Conservation (phyloP, 2,888 invertebrate genomes). For the Hemistola chrysoprasaria region DNA sequence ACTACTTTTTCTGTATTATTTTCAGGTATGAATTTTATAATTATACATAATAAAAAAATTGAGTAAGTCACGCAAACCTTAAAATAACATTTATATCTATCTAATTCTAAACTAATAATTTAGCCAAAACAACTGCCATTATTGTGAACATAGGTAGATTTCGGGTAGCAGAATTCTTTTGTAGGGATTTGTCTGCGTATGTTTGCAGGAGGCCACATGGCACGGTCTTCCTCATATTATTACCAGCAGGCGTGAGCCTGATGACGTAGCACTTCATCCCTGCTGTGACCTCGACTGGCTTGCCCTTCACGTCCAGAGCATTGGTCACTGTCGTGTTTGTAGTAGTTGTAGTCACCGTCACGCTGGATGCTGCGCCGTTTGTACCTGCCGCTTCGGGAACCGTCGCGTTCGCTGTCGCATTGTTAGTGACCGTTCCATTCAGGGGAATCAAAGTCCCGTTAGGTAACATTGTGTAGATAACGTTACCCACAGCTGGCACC, state of each 20-base stretch:
- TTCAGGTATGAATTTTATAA: too few species aligned
- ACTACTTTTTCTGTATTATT: too few species aligned
- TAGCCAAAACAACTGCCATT: constrained; percentile 44
- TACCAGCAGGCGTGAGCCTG: constrained; percentile 48
- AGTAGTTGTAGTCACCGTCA: constrained; percentile 50
- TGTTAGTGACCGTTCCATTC: constrained; percentile 33
- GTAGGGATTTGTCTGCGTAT: constrained; percentile 62
- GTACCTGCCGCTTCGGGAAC: constrained; percentile 28
- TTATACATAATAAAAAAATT: not conserved
- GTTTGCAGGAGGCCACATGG: constrained; percentile 64
- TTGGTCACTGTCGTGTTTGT: constrained; percentile 62
- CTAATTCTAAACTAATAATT: constrained; percentile 33
- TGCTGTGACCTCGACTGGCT: constrained; percentile 61
- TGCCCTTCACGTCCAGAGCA: constrained; percentile 71
- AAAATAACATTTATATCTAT: not conserved
- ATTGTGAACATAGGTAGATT: constrained; percentile 53
- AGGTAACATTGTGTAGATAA: constrained; percentile 51
- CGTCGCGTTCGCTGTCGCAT: constrained; percentile 37
- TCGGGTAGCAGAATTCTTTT: constrained; percentile 52
- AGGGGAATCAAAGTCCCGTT: constrained; percentile 62
- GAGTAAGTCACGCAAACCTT: too few species aligned
- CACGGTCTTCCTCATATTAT: constrained; percentile 55
- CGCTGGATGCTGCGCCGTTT: constrained; percentile 46
- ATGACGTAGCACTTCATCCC: constrained; percentile 69
- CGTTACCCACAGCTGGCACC: constrained; percentile 30